These are phyloP conservation scores for Steatocranus sp. DNA, from an alignment of 2,797 vertebrate species.

Conservation along the genomic window DNA sequence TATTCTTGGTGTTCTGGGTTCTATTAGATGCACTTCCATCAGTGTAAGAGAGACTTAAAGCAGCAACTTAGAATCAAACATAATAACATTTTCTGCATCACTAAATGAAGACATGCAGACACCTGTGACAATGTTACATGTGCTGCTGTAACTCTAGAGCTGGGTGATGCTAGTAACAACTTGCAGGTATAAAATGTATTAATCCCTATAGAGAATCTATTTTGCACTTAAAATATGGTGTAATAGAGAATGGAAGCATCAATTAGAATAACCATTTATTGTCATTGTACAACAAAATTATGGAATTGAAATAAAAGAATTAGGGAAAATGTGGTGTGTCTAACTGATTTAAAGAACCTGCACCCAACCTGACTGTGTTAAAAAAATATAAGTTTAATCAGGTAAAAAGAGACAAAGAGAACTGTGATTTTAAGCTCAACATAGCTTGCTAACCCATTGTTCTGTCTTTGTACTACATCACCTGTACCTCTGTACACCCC, in stretches of 20 bases:
- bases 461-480: not conserved
- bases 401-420: not conserved
- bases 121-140: not conserved
- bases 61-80: not conserved
- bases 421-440: not conserved
- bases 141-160: not conserved
- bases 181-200: not conserved
- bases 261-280: not conserved
- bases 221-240: not conserved
- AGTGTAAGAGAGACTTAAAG: not conserved
- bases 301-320: not conserved
- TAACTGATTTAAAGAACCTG: not conserved
- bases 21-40: not conserved
- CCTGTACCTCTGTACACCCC: not conserved
- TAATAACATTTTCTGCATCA: not conserved
- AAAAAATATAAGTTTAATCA: not conserved
- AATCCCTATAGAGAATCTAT: not conserved
- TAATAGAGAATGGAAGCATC: not conserved
- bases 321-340: not conserved
- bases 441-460: not conserved
- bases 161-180: not conserved
- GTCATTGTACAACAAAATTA: not conserved
- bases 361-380: not conserved
- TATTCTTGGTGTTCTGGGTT: not conserved
- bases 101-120: not conserved